Evolutionary conservation across 2,888 invertebrate genomes (phyloP).

Genomic region (Leptinotarsa rubiginosa): DNA sequence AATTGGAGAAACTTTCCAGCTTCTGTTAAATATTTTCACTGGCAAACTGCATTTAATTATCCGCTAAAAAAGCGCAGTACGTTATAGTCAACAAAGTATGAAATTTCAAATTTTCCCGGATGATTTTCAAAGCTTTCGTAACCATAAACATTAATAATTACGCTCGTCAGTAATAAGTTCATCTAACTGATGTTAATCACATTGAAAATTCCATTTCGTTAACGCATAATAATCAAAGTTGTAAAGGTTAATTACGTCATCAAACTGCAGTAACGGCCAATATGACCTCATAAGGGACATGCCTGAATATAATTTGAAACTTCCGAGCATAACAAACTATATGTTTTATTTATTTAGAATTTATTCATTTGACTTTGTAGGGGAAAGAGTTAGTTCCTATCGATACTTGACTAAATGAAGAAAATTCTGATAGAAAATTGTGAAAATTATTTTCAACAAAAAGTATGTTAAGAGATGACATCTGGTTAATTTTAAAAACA

Average conservation of each 20-base stretch:
- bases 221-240: slow-evolving; percentile 28
- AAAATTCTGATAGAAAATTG: no score
- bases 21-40: background rate
- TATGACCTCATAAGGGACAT: background rate
- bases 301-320: background rate
- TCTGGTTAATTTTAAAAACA: no score
- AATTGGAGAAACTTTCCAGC: background rate
- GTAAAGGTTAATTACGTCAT: slow-evolving; percentile 24
- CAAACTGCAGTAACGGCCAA: slow-evolving; percentile 5
- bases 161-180: slow-evolving; percentile 22
- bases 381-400: no score
- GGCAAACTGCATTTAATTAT: background rate
- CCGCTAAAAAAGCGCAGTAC: background rate
- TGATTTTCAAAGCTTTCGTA: slow-evolving; percentile 4
- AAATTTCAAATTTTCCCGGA: slow-evolving; percentile 11
- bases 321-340: background rate
- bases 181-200: slow-evolving; percentile 35
- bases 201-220: slow-evolving; percentile 53
- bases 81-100: slow-evolving; percentile 1
- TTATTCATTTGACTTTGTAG: no score
- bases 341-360: no score
- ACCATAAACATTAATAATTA: slow-evolving; percentile 23
- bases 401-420: no score
- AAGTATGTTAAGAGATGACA: no score
- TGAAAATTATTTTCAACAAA: no score